Evolutionary conservation across 2,888 invertebrate genomes (phyloP).

Genomic region (Tetragnatha montana): DNA sequence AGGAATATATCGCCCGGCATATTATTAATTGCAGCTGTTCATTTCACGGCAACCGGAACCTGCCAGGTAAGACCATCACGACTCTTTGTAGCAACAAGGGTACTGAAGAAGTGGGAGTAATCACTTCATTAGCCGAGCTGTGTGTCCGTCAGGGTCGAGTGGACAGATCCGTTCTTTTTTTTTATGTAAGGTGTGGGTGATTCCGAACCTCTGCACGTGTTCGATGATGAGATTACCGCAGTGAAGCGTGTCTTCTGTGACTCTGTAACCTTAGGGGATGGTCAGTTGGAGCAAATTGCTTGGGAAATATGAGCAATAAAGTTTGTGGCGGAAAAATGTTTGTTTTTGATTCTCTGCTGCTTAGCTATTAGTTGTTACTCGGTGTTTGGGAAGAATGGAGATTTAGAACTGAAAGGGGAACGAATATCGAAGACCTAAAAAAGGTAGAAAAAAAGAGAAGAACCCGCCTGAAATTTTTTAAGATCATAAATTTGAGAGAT

Average conservation of each 20-base stretch:
- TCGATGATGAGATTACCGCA: not conserved
- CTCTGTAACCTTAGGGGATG: not conserved
- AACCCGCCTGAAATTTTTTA: too few species aligned
- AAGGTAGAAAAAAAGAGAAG: too few species aligned
- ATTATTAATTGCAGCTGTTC: not conserved
- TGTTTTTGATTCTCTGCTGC: too few species aligned
- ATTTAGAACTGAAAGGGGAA: too few species aligned
- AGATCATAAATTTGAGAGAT: too few species aligned
- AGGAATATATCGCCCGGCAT: not conserved
- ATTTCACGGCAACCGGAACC: conserved; percentile 28
- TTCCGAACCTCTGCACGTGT: not conserved
- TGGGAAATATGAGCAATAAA: too few species aligned
- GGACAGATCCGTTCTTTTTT: not conserved
- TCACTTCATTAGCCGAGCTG: conserved; percentile 57
- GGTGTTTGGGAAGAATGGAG: too few species aligned
- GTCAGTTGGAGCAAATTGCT: not conserved
- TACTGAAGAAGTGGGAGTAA: conserved; percentile 25
- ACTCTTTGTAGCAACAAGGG: not conserved
- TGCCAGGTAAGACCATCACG: conserved; percentile 24
- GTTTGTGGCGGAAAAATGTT: too few species aligned
- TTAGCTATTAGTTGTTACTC: too few species aligned
- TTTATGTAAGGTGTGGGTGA: not conserved
- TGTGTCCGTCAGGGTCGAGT: conserved; percentile 39
- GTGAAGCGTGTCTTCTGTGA: not conserved
- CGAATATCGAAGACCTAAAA: too few species aligned